Conservation (phyloP, 64 coral and sea anemone genomes). For the Catalaphyllia jardinei region DNA sequence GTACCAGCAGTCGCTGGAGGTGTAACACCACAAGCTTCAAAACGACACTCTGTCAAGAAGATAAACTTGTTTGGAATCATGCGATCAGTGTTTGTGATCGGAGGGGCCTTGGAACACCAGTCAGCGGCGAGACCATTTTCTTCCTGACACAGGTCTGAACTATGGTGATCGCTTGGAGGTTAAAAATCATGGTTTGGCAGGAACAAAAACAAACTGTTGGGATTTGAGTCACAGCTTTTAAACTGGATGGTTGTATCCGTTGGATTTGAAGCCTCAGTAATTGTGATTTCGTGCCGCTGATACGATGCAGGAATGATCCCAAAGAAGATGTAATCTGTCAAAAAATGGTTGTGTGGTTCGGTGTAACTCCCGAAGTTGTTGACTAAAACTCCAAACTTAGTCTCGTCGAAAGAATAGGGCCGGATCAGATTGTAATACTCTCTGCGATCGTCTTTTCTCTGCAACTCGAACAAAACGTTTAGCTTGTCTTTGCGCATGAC, state of each 20-base stretch:
- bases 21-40: conserved; percentile 34
- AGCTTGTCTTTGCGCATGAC: no score
- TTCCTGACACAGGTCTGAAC: no score
- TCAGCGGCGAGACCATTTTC: conserved; percentile 49
- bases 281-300: not conserved
- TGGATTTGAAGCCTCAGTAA: conserved; percentile 49
- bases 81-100: not conserved
- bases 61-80: conserved; percentile 39
- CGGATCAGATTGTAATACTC: no score
- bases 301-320: conserved; percentile 25
- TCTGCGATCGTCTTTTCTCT: no score
- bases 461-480: no score
- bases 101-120: conserved; percentile 31
- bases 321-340: conserved; percentile 55
- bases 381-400: no score
- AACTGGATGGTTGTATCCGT: conserved; percentile 22
- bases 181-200: conserved; percentile 50
- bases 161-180: not conserved
- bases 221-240: conserved; percentile 51
- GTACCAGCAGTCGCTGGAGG: conserved; percentile 54
- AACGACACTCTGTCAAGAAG: conserved; percentile 61
- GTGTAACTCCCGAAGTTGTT: conserved; percentile 30
- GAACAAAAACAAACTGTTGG: conserved; percentile 63
- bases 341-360: not conserved
- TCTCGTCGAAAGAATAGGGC: no score